Evolutionary conservation across 2,888 invertebrate species (phyloP), one percentile per base, ranked within the genome.

Genomic region (Xestia rhomboidea): DNA sequence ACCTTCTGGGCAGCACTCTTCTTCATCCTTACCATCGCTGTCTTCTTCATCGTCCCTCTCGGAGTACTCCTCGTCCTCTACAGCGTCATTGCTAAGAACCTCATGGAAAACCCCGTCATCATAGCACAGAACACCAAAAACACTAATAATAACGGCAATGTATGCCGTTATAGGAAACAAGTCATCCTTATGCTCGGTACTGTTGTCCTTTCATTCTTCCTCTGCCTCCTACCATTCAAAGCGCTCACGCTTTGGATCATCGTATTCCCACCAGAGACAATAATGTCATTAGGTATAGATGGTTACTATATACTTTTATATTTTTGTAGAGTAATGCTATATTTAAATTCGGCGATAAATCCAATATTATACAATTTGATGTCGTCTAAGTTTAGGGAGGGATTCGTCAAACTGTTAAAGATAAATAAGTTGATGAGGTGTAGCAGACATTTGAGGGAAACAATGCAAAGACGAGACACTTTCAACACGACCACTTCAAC

Each of bases 331-430:
- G 98, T 99, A 74, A 98, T 99, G 98, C 96, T 98, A 86, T 99
- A 99, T 95, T 97, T 99, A 73, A 99, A 99, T 94, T 99, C 99
- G 68, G 99, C 99, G 21, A 98, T 99, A 75, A 99, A 99, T 96
- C 99, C 99, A 21, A 98, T 99, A 90, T 96, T 99, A 72, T 99
- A 99, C 95, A 99, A 99, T 93, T 97, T 99, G 75, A 98, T 99
- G 98, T 99, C 99, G 78, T 98, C 99, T 1, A 99, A 99, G 93
- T 99, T 99, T 95, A 97, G 99, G 15, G 98, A 98, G 71, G 98
- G 98, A 8, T 98, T 98, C 88, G 97, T 98, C 73, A 97, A 97
- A 89, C 94, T 98, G 69, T 97, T 98, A 51, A 95, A 88, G 81
- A 95, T 96, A 63, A 96, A 96, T 86, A 96, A 95, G 81, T 88